phyloP scores from a whole-genome alignment of 37 sponge, comb jelly and placozoan species.

The Ianthella basta region DNA sequence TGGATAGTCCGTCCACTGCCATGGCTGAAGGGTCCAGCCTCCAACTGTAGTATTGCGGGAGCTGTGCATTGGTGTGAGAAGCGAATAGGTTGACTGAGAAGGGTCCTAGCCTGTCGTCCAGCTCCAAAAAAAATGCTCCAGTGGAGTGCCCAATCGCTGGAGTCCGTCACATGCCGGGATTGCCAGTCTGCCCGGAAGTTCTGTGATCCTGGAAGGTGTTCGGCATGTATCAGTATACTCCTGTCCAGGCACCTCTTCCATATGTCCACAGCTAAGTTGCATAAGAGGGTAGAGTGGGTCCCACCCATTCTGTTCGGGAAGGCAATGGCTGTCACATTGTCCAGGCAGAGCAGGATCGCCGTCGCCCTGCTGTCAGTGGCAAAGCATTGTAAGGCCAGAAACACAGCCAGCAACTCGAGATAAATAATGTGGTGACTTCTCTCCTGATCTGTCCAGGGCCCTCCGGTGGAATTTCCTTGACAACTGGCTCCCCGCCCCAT shows the following conservation, averaged over 20 bases:
- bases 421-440: constrained; percentile 37
- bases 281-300: constrained; percentile 5
- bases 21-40: constrained; percentile 7
- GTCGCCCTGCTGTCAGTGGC: neutral
- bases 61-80: neutral
- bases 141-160: constrained; percentile 32
- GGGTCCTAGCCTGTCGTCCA: neutral
- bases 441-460: constrained; percentile 39
- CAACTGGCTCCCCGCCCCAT: constrained; percentile 41
- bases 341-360: neutral
- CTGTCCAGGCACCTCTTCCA: constrained; percentile 60
- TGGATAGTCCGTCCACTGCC: constrained; percentile 6
- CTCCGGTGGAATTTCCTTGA: constrained; percentile 19
- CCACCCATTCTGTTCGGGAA: constrained; percentile 51
- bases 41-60: constrained; percentile 34
- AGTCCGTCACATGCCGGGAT: constrained; percentile 28
- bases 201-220: constrained; percentile 12
- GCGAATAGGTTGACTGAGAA: neutral
- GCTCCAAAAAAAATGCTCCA: neutral
- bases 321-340: constrained; percentile 31
- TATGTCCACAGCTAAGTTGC: constrained; percentile 23
- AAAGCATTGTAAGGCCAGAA: constrained; percentile 30
- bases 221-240: neutral
- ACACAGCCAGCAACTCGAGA: constrained; percentile 49
- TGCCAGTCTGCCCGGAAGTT: constrained; percentile 36